Evolutionary conservation across 2,797 vertebrate species (phyloP).

Genomic region (Clamator glandarius): DNA sequence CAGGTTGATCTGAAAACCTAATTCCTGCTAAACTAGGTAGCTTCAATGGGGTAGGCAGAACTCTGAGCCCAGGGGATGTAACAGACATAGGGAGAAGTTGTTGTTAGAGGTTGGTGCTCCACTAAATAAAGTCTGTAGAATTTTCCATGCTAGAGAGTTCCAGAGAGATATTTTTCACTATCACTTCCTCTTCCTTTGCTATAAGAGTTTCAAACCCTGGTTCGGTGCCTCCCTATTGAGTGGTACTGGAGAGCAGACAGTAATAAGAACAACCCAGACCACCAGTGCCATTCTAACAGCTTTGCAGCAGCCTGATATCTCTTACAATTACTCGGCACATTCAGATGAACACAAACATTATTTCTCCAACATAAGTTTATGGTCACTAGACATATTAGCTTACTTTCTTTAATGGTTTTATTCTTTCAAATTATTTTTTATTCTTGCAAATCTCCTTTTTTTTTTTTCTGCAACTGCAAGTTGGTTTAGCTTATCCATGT

Average conservation of each 20-base stretch:
- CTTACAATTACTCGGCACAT: neutral
- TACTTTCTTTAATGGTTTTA: neutral
- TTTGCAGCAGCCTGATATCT: neutral
- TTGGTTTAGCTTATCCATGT: neutral
- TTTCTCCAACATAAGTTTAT: neutral
- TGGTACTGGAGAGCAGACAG: no score
- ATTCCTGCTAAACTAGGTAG: neutral
- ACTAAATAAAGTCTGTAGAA: neutral
- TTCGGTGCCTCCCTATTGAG: neutral
- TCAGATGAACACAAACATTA: neutral
- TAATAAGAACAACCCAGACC: neutral
- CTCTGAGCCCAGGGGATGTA: neutral
- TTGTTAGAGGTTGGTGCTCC: neutral
- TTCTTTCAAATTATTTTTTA: neutral
- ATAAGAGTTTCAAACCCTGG: neutral
- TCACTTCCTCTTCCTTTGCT: neutral
- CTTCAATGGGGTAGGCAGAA: neutral
- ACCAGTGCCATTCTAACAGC: neutral
- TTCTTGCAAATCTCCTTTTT: neutral
- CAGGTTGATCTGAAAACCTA: neutral
- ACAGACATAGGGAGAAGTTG: neutral
- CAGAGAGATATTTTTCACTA: neutral
- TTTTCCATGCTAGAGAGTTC: rapidly evolving
- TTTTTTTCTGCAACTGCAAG: neutral
- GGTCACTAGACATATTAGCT: neutral